Conservation (phyloP, 2,797 vertebrate genomes). For the Coilia nasus region DNA sequence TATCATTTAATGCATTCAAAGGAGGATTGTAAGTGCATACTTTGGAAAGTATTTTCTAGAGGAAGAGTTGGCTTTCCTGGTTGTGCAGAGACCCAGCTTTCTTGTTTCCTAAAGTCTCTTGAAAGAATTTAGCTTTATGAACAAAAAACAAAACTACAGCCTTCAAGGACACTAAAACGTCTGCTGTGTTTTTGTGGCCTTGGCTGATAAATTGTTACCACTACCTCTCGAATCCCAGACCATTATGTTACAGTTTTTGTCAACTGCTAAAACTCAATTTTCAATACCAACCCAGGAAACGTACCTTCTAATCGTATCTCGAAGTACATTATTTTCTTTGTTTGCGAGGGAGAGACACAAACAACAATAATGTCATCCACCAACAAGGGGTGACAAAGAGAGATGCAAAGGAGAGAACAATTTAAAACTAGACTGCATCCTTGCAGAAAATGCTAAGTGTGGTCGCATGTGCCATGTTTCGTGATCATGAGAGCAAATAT, state of each 20-base stretch:
- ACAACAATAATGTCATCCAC: too few species aligned
- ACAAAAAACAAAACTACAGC: background rate
- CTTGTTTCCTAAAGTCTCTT: background rate
- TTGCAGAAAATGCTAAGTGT: too few species aligned
- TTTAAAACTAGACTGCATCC: too few species aligned
- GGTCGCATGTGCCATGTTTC: too few species aligned
- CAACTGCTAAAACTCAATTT: too few species aligned
- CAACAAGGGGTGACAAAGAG: too few species aligned
- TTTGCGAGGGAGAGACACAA: too few species aligned
- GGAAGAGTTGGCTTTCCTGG: background rate
- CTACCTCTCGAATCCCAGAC: background rate
- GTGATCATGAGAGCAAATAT: too few species aligned
- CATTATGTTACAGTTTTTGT: background rate
- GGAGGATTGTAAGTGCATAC: background rate
- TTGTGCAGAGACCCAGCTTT: background rate
- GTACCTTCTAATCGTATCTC: too few species aligned
- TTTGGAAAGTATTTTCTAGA: background rate
- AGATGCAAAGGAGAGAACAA: too few species aligned
- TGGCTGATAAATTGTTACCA: conserved; percentile 9
- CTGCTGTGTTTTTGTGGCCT: background rate
- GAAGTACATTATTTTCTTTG: too few species aligned
- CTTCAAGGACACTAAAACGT: background rate
- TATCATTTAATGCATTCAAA: background rate
- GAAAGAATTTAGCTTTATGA: background rate
- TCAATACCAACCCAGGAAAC: too few species aligned